Evolutionary conservation across 2,888 invertebrate genomes (phyloP), one percentile per base, ranked within the genome.

Genomic region (Gymnoscelis rufifasciata): DNA sequence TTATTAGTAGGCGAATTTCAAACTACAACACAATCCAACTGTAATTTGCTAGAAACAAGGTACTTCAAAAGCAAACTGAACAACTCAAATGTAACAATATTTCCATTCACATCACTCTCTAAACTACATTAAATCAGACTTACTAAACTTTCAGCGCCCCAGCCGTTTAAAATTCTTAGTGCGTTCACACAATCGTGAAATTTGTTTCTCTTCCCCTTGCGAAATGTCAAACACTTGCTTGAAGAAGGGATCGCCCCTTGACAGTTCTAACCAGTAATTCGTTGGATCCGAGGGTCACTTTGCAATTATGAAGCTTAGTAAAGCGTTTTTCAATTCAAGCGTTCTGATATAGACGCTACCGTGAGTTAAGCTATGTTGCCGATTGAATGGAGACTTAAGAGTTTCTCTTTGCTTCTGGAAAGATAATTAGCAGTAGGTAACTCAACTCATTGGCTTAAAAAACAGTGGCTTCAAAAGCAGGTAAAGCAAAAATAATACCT

Each of bases 241-340:
- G 37, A 35, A 40, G 35, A 43, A 48, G 60, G 64, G 64, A 43
- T 40, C 37, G 30, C 59, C 74, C 72, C 78, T 71, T 74, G 80
- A 75, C 78, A 77, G 74, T 67, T 70, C 76, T 79, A 75, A 74
- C 75, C 74, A 71, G 81, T 78, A 82, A 82, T 83, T 78, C 79
- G 74, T 69, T 74, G 72, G 75, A 74, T 71, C 71, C 68, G 69
- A 74, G 83, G 83, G 82, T 77, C 78, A 75, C 63, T 74, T 68
- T 56, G 44, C 59, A 56, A 54, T 58, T 44, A 49, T 33, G 38
- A n/a, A 37, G 49, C 33, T 49, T 49, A 44, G 44, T 44, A 41
- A 49, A 38, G 39, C 29, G 36, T 29, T 41, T 29, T 37, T 44
- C 28, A 27, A 43, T 39, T 30, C 26, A 8, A 38, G 31, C 14